Conservation (phyloP, 2,113 vertebrate genomes). For the Pachypanchax playfairii region DNA sequence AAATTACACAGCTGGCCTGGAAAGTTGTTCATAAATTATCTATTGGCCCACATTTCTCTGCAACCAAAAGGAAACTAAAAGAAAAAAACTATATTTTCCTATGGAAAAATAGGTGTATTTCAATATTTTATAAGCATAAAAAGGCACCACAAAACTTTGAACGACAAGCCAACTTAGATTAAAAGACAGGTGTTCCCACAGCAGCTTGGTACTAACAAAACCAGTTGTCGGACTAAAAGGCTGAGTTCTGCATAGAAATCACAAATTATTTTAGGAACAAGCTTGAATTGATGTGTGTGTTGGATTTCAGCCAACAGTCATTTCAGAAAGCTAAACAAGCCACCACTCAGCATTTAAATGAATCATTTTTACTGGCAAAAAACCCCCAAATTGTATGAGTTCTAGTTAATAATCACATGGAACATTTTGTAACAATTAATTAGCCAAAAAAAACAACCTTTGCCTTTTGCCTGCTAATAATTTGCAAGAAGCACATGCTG, state of each 20-base stretch:
- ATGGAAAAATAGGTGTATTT: not conserved
- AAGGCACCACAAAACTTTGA: not conserved
- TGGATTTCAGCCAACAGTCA: not conserved
- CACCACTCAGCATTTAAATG: not conserved
- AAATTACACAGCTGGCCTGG: not conserved
- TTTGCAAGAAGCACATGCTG: not conserved
- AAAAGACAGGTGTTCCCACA: not conserved
- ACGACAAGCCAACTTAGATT: not conserved
- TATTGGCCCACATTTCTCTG: not conserved
- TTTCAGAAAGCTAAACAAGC: not conserved
- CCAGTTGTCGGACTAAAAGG: not conserved
- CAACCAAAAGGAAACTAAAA: not conserved
- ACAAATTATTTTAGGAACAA: not conserved
- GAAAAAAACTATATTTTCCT: not conserved
- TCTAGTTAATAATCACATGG: not conserved
- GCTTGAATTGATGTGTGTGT: not conserved
- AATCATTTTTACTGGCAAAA: not conserved
- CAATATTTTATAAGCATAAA: not conserved
- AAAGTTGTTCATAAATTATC: conserved; percentile 13
- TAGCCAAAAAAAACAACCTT: not conserved
- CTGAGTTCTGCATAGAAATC: not conserved
- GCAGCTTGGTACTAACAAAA: not conserved
- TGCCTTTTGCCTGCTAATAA: not conserved
- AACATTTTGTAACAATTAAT: not conserved
- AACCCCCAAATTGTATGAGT: not conserved